A percentile compares a stretch with the other conserved stretches of the same genome.
These are phyloP conservation scores for Prolemur simus DNA, from an alignment of 2,113 vertebrate species.

Conservation along the genomic window DNA sequence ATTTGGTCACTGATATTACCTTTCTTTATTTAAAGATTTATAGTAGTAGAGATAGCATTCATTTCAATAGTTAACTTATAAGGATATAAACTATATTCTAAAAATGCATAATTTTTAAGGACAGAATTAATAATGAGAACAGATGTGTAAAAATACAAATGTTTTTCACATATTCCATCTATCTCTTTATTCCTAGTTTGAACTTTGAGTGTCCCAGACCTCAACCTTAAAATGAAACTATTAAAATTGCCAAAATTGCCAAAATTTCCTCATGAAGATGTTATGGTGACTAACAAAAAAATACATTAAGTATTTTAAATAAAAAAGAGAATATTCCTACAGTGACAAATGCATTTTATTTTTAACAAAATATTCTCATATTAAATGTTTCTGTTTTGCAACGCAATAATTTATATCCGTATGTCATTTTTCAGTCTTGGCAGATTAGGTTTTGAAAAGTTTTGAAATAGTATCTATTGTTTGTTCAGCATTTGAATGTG, in stretches of 20 bases:
- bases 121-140: background rate
- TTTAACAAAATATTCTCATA: background rate
- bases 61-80: background rate
- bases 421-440: background rate
- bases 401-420: background rate
- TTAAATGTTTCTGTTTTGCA: background rate
- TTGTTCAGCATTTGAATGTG: constrained; percentile 39
- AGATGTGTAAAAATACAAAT: background rate
- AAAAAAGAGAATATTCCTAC: background rate
- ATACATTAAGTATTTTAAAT: background rate
- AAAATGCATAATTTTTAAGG: background rate
- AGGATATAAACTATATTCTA: background rate
- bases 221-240: constrained; percentile 11
- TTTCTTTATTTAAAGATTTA: background rate
- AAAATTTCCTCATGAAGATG: background rate
- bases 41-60: background rate
- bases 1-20: background rate
- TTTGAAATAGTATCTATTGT: constrained; percentile 50
- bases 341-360: background rate
- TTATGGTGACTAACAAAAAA: background rate
- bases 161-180: background rate
- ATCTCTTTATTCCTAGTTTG: background rate
- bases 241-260: background rate
- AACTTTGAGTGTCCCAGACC: background rate
- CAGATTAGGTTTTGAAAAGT: background rate